A percentile compares a stretch with the other conserved stretches of the same genome.
Conservation (phyloP, 2,113 vertebrate species). For the Tamias sibiricus region DNA sequence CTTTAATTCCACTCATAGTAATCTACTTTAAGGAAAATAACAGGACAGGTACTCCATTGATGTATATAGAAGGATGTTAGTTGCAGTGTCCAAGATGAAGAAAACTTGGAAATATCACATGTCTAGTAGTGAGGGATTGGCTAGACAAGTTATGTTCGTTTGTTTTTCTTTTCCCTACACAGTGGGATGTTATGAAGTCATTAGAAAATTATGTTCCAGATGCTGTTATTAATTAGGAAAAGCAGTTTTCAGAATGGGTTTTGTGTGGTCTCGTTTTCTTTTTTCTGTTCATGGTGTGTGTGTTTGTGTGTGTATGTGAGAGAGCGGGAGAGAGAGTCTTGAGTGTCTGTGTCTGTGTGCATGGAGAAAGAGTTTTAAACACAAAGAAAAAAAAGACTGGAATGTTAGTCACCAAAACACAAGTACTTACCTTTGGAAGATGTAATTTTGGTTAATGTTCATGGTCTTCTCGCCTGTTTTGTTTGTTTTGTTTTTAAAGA, state of each 20-base stretch:
- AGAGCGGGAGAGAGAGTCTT: too few species aligned
- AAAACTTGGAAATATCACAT: background rate
- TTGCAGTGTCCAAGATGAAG: background rate
- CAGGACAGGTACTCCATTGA: background rate
- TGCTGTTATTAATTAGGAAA: background rate
- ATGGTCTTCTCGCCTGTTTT: background rate
- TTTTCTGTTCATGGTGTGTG: background rate
- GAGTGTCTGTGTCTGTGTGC: too few species aligned
- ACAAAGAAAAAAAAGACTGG: background rate
- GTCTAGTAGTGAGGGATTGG: background rate
- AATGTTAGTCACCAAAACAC: background rate
- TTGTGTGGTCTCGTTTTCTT: background rate
- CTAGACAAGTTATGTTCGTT: background rate
- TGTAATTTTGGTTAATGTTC: conserved; percentile 15
- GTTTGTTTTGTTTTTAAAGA: background rate
- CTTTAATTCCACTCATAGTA: background rate
- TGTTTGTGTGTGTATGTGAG: background rate
- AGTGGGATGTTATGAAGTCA: background rate
- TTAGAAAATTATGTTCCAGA: background rate
- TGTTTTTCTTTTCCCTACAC: background rate
- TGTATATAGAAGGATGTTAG: background rate
- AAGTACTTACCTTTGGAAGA: background rate
- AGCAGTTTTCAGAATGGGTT: background rate
- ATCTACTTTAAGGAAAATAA: background rate
- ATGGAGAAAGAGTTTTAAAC: background rate